phyloP scores from a whole-genome alignment of 2,113 vertebrate species.

The Cardinalis cardinalis region DNA sequence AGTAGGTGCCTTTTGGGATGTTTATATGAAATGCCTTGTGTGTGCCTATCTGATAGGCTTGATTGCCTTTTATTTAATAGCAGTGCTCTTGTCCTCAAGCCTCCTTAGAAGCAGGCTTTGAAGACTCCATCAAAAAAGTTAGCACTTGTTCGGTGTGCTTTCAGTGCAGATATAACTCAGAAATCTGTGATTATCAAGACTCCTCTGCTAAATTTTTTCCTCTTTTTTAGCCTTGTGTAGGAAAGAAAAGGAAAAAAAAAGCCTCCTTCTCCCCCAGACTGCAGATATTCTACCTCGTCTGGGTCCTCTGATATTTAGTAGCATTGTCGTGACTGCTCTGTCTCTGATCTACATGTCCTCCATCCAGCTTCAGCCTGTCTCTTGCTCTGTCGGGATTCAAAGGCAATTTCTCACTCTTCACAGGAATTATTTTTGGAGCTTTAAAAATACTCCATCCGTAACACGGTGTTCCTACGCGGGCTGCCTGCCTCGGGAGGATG shows the following conservation, averaged over 20 bases:
- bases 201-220: not conserved
- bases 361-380: slow-evolving; percentile 10
- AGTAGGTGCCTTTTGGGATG: not conserved
- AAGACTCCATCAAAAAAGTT: not conserved
- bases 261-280: not conserved
- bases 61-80: not conserved
- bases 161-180: not conserved
- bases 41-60: not conserved
- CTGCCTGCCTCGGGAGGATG: not conserved
- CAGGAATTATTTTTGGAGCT: slow-evolving; percentile 56
- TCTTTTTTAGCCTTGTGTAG: not conserved
- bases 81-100: not conserved
- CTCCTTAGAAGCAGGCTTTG: not conserved
- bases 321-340: not conserved
- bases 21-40: not conserved
- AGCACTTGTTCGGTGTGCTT: not conserved
- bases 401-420: slow-evolving; percentile 28
- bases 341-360: slow-evolving; percentile 6
- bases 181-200: not conserved
- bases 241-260: not conserved
- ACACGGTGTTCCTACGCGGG: not conserved
- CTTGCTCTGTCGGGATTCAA: not conserved
- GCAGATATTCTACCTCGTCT: not conserved
- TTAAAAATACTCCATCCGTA: slow-evolving; percentile 46
- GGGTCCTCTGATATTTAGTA: not conserved